Conservation (phyloP, 2,888 invertebrate species). For the Drosophila colorata region DNA sequence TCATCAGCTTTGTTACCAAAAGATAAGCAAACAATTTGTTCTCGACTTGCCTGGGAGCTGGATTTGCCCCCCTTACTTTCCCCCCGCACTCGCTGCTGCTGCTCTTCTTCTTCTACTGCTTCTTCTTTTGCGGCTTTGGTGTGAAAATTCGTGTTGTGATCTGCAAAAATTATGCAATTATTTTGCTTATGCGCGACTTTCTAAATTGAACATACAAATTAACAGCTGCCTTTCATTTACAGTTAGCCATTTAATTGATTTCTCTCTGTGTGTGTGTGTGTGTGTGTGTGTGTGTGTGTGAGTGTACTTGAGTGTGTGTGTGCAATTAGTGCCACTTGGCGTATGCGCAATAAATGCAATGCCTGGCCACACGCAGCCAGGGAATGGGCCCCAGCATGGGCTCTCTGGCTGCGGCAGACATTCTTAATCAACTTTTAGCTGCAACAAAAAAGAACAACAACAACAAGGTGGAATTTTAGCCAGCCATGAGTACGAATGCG, state of each 20-base stretch:
- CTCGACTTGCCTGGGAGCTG: conserved; percentile 32
- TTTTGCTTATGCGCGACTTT: conserved; percentile 70
- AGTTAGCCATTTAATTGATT: conserved; percentile 67
- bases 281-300: conserved; percentile 16
- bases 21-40: conserved; percentile 76
- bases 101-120: not conserved
- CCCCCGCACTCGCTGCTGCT: not conserved
- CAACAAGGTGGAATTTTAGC: conserved; percentile 45
- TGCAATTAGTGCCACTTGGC: conserved; percentile 72
- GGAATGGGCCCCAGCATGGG: conserved; percentile 33
- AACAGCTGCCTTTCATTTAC: conserved; percentile 52
- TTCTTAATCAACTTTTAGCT: conserved; percentile 65
- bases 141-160: conserved; percentile 55
- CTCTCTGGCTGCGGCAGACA: conserved; percentile 41
- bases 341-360: conserved; percentile 71
- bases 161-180: conserved; percentile 69
- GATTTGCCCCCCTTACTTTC: not conserved
- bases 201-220: conserved; percentile 61
- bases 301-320: too few species aligned
- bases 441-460: conserved; percentile 32
- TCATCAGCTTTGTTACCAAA: conserved; percentile 69
- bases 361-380: conserved; percentile 61
- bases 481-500: conserved; percentile 18
- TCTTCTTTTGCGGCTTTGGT: conserved; percentile 31
- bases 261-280: conserved; percentile 10